phyloP scores from a whole-genome alignment of 2,888 invertebrate genomes.

The Drosophila dives region DNA sequence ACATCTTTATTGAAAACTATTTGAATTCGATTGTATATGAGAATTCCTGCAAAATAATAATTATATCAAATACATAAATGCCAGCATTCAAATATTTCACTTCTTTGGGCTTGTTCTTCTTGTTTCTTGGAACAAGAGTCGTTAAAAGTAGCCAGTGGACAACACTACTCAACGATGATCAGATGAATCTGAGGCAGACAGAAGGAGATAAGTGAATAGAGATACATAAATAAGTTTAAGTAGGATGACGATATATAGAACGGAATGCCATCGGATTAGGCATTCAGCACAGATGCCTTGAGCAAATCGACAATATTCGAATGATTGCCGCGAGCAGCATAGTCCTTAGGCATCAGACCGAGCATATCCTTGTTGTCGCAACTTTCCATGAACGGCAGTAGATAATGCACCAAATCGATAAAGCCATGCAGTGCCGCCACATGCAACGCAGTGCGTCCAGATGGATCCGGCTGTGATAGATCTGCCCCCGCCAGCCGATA shows the following conservation, averaged over 20 bases:
- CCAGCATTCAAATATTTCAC: background rate
- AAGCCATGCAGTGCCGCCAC: conserved; percentile 88
- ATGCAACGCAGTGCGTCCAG: conserved; percentile 89
- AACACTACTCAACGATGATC: conserved; percentile 5
- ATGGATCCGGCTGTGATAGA: conserved; percentile 87
- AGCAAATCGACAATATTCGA: conserved; percentile 25
- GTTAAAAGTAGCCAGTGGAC: background rate
- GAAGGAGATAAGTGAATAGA: background rate
- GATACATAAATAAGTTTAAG: conserved; percentile 11
- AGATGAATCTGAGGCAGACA: background rate
- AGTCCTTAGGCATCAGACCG: conserved; percentile 86
- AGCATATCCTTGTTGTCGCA: conserved; percentile 85
- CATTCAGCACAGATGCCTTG: background rate
- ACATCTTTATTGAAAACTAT: conserved; percentile 7
- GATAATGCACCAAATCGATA: conserved; percentile 85
- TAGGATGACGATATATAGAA: background rate
- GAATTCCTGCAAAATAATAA: conserved; percentile 27
- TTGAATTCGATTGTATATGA: conserved; percentile 23
- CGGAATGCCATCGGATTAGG: conserved; percentile 4
- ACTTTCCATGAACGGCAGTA: conserved; percentile 86
- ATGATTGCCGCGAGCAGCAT: conserved; percentile 83
- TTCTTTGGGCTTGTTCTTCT: conserved; percentile 1
- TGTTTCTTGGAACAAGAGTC: conserved; percentile 16
- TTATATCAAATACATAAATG: conserved; percentile 13
- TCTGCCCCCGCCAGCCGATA: conserved; percentile 89